phyloP scores from a whole-genome alignment of 2,797 vertebrate genomes.

The Euphonia xanthogaster region DNA sequence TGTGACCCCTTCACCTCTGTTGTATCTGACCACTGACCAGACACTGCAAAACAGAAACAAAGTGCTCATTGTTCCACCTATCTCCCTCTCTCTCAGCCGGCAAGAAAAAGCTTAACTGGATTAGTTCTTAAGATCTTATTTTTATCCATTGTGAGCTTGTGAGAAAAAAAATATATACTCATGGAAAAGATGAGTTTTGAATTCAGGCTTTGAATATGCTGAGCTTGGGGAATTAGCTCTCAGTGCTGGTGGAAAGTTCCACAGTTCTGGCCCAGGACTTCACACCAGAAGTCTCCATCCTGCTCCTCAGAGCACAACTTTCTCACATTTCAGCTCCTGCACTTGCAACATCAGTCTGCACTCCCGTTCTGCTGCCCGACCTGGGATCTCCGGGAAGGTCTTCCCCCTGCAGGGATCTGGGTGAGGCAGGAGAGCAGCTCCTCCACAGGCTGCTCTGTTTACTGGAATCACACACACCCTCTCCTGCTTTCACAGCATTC shows the following conservation, averaged over 20 bases:
- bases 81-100: not conserved
- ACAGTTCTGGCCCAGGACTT: constrained; percentile 7
- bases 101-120: not conserved
- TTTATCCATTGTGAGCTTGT: constrained; percentile 23
- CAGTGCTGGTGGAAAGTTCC: constrained; percentile 51
- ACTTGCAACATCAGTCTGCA: not conserved
- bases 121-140: constrained; percentile 33
- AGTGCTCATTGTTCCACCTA: constrained; percentile 15
- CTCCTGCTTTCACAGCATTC: not conserved
- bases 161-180: not conserved
- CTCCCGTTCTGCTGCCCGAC: not conserved
- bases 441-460: not conserved
- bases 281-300: not conserved
- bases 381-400: not conserved
- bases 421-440: not conserved
- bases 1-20: not conserved
- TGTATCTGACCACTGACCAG: constrained; percentile 15
- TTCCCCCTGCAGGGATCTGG: not conserved
- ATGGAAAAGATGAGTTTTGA: constrained; percentile 62
- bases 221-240: constrained; percentile 35
- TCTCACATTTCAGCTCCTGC: not conserved
- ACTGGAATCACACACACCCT: not conserved
- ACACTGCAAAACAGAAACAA: constrained; percentile 24
- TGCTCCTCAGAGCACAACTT: not conserved
- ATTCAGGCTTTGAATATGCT: constrained; percentile 40